A percentile compares a stretch with the other conserved stretches of the same genome.
phyloP scores from a whole-genome alignment of 2,797 vertebrate genomes.

The Cirrhinus mrigala region DNA sequence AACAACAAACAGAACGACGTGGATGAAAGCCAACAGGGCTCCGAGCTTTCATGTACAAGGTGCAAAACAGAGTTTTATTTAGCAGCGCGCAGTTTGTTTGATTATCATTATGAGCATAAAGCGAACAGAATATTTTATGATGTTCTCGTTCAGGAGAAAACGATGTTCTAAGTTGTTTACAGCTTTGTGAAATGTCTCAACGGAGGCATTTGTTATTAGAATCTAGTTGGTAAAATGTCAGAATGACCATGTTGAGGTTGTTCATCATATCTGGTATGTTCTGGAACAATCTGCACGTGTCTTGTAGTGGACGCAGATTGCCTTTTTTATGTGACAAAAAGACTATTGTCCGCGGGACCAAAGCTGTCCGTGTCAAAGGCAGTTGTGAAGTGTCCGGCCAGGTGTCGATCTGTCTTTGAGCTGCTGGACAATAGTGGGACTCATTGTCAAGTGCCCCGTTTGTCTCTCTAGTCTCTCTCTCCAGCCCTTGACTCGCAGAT shows the following conservation, averaged over 20 bases:
- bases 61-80: conserved; percentile 64
- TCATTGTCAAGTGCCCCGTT: conserved; percentile 72
- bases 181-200: neutral
- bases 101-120: conserved; percentile 61
- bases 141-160: conserved; percentile 19
- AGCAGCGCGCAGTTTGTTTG: conserved; percentile 56
- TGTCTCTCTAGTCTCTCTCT: conserved; percentile 2
- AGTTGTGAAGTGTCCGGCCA: conserved; percentile 70
- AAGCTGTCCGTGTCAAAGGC: conserved; percentile 61
- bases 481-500: neutral
- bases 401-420: conserved; percentile 70
- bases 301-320: conserved; percentile 43
- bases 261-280: neutral
- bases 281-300: neutral
- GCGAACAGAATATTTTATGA: conserved; percentile 59
- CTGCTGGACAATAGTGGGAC: conserved; percentile 62
- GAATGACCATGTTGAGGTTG: neutral
- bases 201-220: conserved; percentile 6
- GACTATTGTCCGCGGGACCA: neutral
- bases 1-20: conserved; percentile 57
- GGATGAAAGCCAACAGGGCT: conserved; percentile 56
- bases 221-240: conserved; percentile 1
- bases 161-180: conserved; percentile 53
- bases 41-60: conserved; percentile 58
- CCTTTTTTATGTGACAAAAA: conserved; percentile 33